Percentiles rank a stretch among this genome's conserved stretches.
Evolutionary conservation across 2,113 vertebrate genomes (phyloP).

Genomic region (Pachyramphus minor): DNA sequence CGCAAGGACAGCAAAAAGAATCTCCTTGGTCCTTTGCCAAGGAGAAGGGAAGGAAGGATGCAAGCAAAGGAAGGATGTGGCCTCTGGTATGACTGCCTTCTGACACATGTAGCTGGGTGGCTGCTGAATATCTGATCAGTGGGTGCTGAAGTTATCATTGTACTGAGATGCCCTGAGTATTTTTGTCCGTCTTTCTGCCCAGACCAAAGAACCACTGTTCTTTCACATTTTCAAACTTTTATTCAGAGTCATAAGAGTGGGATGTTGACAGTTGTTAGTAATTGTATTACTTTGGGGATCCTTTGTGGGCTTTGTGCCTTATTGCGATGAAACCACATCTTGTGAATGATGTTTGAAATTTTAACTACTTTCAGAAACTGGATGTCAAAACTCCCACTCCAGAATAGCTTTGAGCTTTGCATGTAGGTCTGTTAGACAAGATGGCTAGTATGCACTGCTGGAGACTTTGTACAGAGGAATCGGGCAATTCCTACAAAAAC

Average conservation of each 20-base stretch:
- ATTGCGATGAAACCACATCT: neutral
- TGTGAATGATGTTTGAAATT: neutral
- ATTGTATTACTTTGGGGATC: neutral
- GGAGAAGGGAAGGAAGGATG: neutral
- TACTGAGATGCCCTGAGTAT: neutral
- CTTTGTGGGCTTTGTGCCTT: neutral
- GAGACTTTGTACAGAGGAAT: neutral
- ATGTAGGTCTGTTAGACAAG: neutral
- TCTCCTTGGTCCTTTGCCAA: neutral
- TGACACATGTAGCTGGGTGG: neutral
- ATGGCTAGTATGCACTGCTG: no score
- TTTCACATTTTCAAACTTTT: neutral
- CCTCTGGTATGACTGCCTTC: neutral
- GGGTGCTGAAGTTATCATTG: neutral
- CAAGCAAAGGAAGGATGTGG: neutral
- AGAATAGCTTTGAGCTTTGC: neutral
- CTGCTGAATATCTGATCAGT: neutral
- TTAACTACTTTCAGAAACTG: neutral
- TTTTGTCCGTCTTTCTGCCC: neutral
- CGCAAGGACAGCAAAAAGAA: neutral
- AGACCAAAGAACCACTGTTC: neutral
- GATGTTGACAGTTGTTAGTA: neutral
- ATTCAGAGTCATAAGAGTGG: neutral
- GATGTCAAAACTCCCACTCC: neutral
- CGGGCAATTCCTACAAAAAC: neutral